Evolutionary conservation across 2,888 invertebrate genomes (phyloP), one percentile per base, ranked within the genome.

Genomic region (Platycheirus albimanus): DNA sequence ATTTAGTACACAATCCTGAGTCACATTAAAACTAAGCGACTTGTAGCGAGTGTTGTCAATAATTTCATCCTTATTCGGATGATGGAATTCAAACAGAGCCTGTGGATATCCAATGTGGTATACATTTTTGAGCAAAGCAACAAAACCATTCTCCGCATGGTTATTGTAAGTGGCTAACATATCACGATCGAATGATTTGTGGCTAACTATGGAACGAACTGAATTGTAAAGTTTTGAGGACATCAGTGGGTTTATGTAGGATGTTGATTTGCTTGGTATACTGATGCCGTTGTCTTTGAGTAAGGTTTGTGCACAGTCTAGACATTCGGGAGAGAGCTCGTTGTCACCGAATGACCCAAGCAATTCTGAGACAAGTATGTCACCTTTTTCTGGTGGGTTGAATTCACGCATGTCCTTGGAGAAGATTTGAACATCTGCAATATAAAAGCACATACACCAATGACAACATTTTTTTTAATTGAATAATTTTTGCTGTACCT

Each of bases 321-420:
- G 92, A 90, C 99, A 99, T 91, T 99, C 99, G 0, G 99, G 99
- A 0, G 98, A 98, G 10, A 99, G 93, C 91, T 99, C 99, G 90
- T 99, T 99, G 90, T 99, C 99, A 17, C 98, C 98, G 92, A 99
- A 99, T 1, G 99, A 99, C 0, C 95, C 99, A 64, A 99, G 92
- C 49, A 99, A 92, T 91, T 99, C 99, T 0, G 99, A 99, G 24
- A 99, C 96, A 63, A 99, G 92, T 86, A 99, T 97, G 91, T 99
- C 99, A 0, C 98, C 98, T 88, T 96, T 95, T 86, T 97, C 96
- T 0, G 96, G 93, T 0, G 97, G 94, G 64, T 93, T 91, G 91
- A 96, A 95, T 33, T 94, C 93, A 78, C 98, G 92, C 98, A 98
- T 98, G 90, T 98, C 98, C 72, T 94, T 94, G 2, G 95, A 94